Base-by-base conservation (phyloP, 2,888 invertebrate genomes). In the Machimus atricapillus region DNA sequence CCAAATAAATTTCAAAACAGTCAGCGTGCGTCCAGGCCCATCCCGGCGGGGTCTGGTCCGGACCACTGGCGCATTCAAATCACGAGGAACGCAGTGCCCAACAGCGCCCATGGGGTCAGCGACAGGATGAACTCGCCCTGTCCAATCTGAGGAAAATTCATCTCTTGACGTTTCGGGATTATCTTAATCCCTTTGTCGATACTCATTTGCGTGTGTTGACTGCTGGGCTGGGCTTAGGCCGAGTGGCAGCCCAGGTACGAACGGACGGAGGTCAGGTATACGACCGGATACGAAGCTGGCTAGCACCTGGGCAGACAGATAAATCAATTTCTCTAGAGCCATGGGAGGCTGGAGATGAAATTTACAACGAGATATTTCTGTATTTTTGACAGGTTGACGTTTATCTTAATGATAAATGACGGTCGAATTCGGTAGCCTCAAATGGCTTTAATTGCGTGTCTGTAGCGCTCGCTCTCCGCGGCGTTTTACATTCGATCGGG, bases 371-470 rank as follows among this genome's bases (percentile, higher is more conserved):
- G 89, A 89, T 88, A 89, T 89, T 89, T 89, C 88, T 89, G 89
- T 88, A 89, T 89, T 89, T 89, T 89, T 89, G 88, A 89, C 89
- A 89, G 89, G 66, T 88, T 89, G 89, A 89, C 89, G 88, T 89
- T 88, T 89, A 89, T 89, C 88, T 89, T 89, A 89, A 89, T 89
- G 89, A 89, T 89, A 89, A 89, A 89, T 89, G 89, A 89, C 89
- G 87, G 87, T 85, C 88, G 87, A 89, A 89, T 88, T 89, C 89
- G 88, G 89, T 88, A 89, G 89, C 89, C 85, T 89, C 88, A 89
- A 89, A 88, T 88, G 87, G 87, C 88, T 88, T 89, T 89, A 89
- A 89, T 89, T 89, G 88, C 88, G 85, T 88, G 77, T 87, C 77
- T 74, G 43, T 40, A 66, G 56, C 81, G 52, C 16, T 81, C 43